Percentiles rank a stretch among this genome's conserved stretches.
Conservation (phyloP, 2,888 invertebrate species). For the Xanthostigma xanthostigma region DNA sequence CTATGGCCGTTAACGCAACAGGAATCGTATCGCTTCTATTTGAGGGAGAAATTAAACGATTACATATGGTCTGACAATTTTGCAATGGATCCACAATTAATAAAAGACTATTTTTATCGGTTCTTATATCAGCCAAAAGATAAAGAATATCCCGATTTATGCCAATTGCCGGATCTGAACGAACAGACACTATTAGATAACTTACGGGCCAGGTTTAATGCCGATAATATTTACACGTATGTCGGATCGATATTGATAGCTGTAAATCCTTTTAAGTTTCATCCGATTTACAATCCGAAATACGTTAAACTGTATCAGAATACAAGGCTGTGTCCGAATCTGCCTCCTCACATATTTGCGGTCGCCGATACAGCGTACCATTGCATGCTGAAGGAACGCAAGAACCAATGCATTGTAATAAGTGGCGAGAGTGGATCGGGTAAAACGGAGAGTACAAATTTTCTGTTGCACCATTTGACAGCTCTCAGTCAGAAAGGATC, state of each 20-base stretch:
- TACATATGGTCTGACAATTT: slow-evolving; percentile 78
- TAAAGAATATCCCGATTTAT: slow-evolving; percentile 88
- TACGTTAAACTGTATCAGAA: slow-evolving; percentile 93
- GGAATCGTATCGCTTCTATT: slow-evolving; percentile 60
- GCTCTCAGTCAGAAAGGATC: slow-evolving; percentile 89
- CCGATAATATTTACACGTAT: slow-evolving; percentile 91
- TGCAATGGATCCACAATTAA: slow-evolving; percentile 79
- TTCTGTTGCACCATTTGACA: slow-evolving; percentile 85
- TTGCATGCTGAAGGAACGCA: slow-evolving; percentile 80
- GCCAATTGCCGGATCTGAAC: slow-evolving; percentile 88
- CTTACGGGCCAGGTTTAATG: slow-evolving; percentile 72
- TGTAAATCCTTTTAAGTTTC: slow-evolving; percentile 87
- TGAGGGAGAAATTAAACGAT: slow-evolving; percentile 73
- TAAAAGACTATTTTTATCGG: slow-evolving; percentile 81
- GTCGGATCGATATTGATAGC: slow-evolving; percentile 92
- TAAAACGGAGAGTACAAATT: slow-evolving; percentile 93
- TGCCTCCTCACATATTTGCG: slow-evolving; percentile 94
- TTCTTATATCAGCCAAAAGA: slow-evolving; percentile 86
- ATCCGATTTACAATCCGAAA: slow-evolving; percentile 95
- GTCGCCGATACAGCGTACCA: slow-evolving; percentile 90
- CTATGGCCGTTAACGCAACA: slow-evolving; percentile 60
- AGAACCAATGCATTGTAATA: slow-evolving; percentile 90
- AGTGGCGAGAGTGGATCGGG: slow-evolving; percentile 93
- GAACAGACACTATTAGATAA: slow-evolving; percentile 87
- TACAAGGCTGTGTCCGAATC: slow-evolving; percentile 73